These are phyloP conservation scores for Pseudomyrmex cubaensis DNA, from an alignment of 1,140 invertebrate species.

Conservation along the genomic window DNA sequence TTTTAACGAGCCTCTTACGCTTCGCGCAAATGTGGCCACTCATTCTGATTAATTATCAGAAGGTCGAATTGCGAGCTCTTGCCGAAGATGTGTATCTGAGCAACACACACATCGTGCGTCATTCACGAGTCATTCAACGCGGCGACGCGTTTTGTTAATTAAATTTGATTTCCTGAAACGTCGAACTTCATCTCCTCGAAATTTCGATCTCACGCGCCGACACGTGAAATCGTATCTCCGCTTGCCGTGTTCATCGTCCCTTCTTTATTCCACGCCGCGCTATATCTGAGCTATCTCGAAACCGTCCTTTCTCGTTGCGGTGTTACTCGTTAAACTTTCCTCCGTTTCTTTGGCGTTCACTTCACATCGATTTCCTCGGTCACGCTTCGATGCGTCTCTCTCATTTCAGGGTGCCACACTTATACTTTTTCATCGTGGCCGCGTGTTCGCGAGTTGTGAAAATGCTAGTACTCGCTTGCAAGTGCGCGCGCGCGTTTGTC, in stretches of 20 bases:
- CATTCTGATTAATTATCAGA: slow-evolving; percentile 34
- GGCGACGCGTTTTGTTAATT: slow-evolving; percentile 4
- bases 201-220: background rate
- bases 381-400: slow-evolving; percentile 68
- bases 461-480: slow-evolving; percentile 43
- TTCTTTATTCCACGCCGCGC: slow-evolving; percentile 42
- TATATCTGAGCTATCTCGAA: slow-evolving; percentile 14
- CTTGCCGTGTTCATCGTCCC: slow-evolving; percentile 5
- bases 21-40: background rate
- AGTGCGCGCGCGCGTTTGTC: no score
- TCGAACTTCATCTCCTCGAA: background rate
- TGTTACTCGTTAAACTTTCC: slow-evolving; percentile 70
- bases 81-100: background rate
- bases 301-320: slow-evolving; percentile 59
- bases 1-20: background rate
- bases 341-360: slow-evolving; percentile 56
- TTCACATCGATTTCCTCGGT: slow-evolving; percentile 70
- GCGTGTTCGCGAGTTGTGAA: slow-evolving; percentile 48
- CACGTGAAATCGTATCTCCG: slow-evolving; percentile 54
- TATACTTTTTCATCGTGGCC: slow-evolving; percentile 29
- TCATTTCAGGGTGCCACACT: slow-evolving; percentile 61
- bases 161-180: slow-evolving; percentile 17
- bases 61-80: background rate
- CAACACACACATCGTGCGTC: background rate
- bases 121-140: slow-evolving; percentile 1